These are phyloP conservation scores for Leuciscus idus DNA, from an alignment of 2,113 vertebrate species.

Conservation along the genomic window DNA sequence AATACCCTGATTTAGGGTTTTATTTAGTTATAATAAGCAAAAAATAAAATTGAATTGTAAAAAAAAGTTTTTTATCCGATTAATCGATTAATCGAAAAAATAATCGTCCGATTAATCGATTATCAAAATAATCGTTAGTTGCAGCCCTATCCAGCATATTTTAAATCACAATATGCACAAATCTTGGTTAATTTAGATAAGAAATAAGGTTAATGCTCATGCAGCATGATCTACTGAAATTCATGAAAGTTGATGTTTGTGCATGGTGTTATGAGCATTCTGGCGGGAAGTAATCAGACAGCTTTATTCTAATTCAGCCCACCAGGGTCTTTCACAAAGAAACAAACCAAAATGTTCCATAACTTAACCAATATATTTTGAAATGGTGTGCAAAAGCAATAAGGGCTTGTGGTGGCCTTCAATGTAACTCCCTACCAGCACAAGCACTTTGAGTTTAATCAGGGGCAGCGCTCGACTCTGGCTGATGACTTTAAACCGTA, in stretches of 20 bases:
- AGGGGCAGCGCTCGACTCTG: background rate
- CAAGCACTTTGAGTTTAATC: constrained; percentile 20
- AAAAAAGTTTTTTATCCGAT: too few species aligned
- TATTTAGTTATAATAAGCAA: too few species aligned
- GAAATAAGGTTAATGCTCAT: background rate
- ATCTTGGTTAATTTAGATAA: background rate
- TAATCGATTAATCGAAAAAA: too few species aligned
- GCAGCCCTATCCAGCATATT: background rate
- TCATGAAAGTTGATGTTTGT: background rate
- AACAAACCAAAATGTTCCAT: constrained; percentile 3
- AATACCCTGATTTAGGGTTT: too few species aligned
- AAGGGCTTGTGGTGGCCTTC: background rate
- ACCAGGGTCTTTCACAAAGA: background rate
- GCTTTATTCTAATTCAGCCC: background rate
- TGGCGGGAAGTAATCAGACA: background rate
- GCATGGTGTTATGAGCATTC: background rate
- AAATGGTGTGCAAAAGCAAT: background rate
- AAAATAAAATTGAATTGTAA: too few species aligned
- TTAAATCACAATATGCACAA: background rate
- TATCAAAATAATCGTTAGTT: too few species aligned
- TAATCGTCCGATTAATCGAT: too few species aligned
- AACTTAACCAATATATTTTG: background rate
- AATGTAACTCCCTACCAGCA: constrained; percentile 5
- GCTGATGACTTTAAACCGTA: constrained; percentile 27
- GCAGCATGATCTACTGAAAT: background rate